Conservation (phyloP, 2,113 vertebrate species). For the Nerophis ophidion region DNA sequence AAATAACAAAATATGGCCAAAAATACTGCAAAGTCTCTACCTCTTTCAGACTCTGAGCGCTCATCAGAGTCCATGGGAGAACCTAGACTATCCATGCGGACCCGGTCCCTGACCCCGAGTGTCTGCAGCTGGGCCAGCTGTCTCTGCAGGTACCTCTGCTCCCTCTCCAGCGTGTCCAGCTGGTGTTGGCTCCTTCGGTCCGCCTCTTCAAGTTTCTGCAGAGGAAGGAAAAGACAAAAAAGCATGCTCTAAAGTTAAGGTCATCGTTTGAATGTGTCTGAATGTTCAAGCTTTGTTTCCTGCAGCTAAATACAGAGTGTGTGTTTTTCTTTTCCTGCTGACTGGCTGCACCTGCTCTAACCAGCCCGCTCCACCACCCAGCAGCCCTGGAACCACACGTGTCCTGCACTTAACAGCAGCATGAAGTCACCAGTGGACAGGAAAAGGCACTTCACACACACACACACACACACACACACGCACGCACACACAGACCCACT, state of each 20-base stretch:
- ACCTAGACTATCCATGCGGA: conserved; percentile 84
- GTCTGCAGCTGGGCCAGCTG: conserved; percentile 85
- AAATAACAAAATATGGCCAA: no score
- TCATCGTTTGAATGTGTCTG: no score
- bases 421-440: conserved; percentile 31
- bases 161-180: conserved; percentile 87
- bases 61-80: conserved; percentile 88
- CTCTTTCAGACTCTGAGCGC: conserved; percentile 91
- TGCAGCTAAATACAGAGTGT: not conserved
- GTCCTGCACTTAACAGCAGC: conserved; percentile 34
- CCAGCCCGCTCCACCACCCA: conserved; percentile 4
- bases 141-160: conserved; percentile 90
- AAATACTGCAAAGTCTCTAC: conserved; percentile 25
- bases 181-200: conserved; percentile 90
- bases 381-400: conserved; percentile 12
- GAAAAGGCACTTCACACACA: no score
- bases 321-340: conserved; percentile 6
- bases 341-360: conserved; percentile 12
- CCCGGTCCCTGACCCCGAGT: conserved; percentile 78
- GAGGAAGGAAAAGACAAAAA: no score
- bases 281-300: not conserved
- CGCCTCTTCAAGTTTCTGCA: conserved; percentile 91
- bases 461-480: no score
- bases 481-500: no score
- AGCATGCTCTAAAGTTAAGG: not conserved